Percentiles rank a stretch among this genome's conserved stretches.
phyloP scores from a whole-genome alignment of 2,797 vertebrate species.

The Eleutherodactylus coqui region DNA sequence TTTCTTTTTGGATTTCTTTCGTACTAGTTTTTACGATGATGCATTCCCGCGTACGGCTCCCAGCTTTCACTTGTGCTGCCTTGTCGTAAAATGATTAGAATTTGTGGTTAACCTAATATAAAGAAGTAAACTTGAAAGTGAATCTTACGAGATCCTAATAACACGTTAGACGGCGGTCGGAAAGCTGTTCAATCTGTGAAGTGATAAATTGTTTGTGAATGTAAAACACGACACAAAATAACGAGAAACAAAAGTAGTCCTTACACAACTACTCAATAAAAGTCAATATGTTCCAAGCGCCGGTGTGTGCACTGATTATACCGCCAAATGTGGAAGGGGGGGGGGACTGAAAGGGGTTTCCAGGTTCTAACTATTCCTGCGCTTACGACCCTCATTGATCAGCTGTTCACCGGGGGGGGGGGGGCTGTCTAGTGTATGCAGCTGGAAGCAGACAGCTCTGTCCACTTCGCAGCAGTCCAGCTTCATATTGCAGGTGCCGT shows the following conservation, averaged over 20 bases:
- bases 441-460: too few species aligned
- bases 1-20: background rate
- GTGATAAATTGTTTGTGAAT: conserved; percentile 69
- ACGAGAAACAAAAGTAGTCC: conserved; percentile 71
- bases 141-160: conserved; percentile 74
- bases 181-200: conserved; percentile 74
- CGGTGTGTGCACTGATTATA: background rate
- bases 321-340: background rate
- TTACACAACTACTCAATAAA: conserved; percentile 78
- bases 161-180: conserved; percentile 74
- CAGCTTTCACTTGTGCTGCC: conserved; percentile 65
- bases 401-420: too few species aligned
- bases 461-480: too few species aligned
- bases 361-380: too few species aligned
- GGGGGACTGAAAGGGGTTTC: background rate
- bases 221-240: conserved; percentile 74
- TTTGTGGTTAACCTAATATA: conserved; percentile 80
- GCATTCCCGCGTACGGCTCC: conserved; percentile 56
- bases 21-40: conserved; percentile 19
- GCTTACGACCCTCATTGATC: too few species aligned
- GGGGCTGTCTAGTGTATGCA: too few species aligned
- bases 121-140: conserved; percentile 70
- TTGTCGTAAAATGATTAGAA: conserved; percentile 72
- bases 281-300: conserved; percentile 71
- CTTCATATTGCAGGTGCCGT: too few species aligned